Percentiles rank a stretch among this genome's conserved stretches.
phyloP scores from a whole-genome alignment of 2,797 vertebrate genomes.

The Lepus townsendii region DNA sequence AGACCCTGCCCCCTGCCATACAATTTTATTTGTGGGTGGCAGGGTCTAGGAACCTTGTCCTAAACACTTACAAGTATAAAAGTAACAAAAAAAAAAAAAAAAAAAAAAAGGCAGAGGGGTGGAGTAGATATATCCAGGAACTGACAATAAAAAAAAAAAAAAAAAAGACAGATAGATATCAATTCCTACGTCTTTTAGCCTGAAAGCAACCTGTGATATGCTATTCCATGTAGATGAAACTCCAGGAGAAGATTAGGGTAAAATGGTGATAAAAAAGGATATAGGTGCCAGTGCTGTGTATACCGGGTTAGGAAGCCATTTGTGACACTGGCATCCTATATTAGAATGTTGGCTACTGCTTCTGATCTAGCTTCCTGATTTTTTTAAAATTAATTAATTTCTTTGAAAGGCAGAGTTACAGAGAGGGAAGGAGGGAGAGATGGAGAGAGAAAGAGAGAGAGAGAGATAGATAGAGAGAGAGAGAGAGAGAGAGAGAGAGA shows the following conservation, averaged over 20 bases:
- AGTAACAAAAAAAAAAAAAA: neutral
- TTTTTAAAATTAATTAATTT: too few relatives aligned
- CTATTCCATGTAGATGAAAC: neutral
- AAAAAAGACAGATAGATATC: neutral
- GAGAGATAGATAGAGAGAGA: too few relatives aligned
- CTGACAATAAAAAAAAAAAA: neutral
- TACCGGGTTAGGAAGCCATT: too few relatives aligned
- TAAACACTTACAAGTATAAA: neutral
- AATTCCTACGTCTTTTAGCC: neutral
- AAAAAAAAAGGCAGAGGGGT: accelerated
- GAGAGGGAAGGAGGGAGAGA: too few relatives aligned
- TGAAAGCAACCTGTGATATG: neutral
- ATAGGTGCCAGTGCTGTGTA: neutral
- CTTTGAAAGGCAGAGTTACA: too few relatives aligned
- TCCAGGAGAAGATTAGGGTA: neutral
- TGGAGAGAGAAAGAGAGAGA: too few relatives aligned
- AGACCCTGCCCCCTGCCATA: neutral
- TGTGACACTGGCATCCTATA: too few relatives aligned
- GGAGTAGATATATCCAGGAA: neutral
- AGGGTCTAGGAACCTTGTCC: accelerated
- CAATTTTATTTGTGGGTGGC: neutral
- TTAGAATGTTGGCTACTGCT: too few relatives aligned
- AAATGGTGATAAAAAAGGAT: neutral
- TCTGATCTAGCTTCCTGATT: too few relatives aligned
- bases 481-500: too few relatives aligned